phyloP scores from a whole-genome alignment of 1,140 invertebrate genomes.

The Cyphomyrmex costatus region DNA sequence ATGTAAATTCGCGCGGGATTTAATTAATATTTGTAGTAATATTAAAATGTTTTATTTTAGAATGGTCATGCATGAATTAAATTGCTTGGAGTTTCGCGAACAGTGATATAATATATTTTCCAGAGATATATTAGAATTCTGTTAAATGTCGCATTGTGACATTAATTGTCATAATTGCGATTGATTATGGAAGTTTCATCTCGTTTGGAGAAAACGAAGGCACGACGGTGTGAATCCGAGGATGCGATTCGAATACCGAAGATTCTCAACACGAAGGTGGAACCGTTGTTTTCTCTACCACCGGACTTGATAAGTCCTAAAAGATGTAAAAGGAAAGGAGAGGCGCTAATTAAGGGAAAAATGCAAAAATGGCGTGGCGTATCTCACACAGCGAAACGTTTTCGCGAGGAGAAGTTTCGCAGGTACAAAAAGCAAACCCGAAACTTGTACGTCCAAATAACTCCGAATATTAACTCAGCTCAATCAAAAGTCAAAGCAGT shows the following conservation, averaged over 20 bases:
- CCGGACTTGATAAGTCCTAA: constrained; percentile 64
- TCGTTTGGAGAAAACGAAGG: not conserved
- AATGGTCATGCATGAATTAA: not conserved
- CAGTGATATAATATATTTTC: constrained; percentile 13
- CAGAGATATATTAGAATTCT: constrained; percentile 18
- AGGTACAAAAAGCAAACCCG: constrained; percentile 45
- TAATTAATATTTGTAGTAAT: not conserved
- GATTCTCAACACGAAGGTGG: constrained; percentile 65
- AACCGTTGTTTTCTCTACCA: constrained; percentile 74
- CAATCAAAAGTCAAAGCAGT: not conserved
- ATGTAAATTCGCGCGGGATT: not conserved
- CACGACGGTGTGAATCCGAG: constrained; percentile 7
- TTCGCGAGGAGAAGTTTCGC: constrained; percentile 77
- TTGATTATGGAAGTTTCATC: constrained; percentile 61
- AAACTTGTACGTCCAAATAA: not conserved
- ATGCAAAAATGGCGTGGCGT: constrained; percentile 52
- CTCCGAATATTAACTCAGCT: not conserved
- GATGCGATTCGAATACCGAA: constrained; percentile 7
- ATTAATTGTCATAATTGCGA: constrained; percentile 13
- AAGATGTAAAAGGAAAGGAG: constrained; percentile 45
- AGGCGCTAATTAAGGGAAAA: constrained; percentile 45
- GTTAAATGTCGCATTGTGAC: not conserved
- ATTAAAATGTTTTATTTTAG: not conserved
- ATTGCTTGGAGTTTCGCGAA: not conserved
- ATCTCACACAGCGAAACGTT: constrained; percentile 66